Evolutionary conservation across 2,888 invertebrate genomes (phyloP).

Genomic region (Polymixis lichenea): DNA sequence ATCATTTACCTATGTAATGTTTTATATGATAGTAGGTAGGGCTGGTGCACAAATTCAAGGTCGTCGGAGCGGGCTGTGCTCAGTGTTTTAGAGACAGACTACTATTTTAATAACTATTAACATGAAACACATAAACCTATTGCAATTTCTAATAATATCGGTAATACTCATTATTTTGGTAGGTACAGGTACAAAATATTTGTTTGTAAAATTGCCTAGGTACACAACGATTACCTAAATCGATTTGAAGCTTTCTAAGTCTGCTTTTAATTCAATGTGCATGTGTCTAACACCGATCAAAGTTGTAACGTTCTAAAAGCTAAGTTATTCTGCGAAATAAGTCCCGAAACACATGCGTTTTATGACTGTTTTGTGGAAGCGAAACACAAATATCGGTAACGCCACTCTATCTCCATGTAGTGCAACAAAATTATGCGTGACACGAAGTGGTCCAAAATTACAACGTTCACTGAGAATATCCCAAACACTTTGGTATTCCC

Average conservation of each 20-base stretch:
- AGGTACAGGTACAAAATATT: background rate
- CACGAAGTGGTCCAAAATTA: constrained; percentile 17
- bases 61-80: no score
- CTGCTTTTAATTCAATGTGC: background rate
- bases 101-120: constrained; percentile 5
- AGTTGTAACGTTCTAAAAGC: background rate
- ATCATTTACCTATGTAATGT: background rate
- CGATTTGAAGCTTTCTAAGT: background rate
- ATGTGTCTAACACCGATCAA: background rate
- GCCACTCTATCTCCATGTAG: background rate
- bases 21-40: no score
- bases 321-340: background rate
- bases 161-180: background rate
- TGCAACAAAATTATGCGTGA: constrained; percentile 29
- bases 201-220: background rate
- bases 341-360: background rate
- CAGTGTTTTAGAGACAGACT: no score
- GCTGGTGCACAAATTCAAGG: no score
- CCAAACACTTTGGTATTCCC: background rate
- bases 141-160: background rate
- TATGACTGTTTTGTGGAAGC: background rate
- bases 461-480: constrained; percentile 21
- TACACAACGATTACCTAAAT: no score
- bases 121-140: background rate
- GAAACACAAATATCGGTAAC: background rate